A percentile compares a stretch with the other conserved stretches of the same genome.
phyloP scores from a whole-genome alignment of 1,140 invertebrate genomes.

The Dendrolimus kikuchii region DNA sequence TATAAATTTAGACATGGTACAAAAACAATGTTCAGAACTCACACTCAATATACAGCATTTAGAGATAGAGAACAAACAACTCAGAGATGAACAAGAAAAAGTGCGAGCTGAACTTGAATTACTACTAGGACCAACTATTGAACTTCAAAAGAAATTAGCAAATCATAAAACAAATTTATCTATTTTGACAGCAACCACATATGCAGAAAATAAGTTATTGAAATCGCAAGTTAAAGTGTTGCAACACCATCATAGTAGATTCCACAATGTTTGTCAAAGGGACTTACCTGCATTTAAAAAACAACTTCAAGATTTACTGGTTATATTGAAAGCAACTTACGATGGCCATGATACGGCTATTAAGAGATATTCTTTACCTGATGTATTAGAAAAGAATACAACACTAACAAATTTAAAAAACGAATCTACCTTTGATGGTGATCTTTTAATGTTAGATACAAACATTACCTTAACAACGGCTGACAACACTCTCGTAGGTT shows the following conservation, averaged over 20 bases:
- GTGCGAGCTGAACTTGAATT: slow-evolving; percentile 40
- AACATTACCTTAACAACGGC: slow-evolving; percentile 48
- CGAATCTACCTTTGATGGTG: slow-evolving; percentile 54
- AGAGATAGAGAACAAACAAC: slow-evolving; percentile 25
- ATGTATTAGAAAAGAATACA: slow-evolving; percentile 34
- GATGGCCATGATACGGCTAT: slow-evolving; percentile 29
- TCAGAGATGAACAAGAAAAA: slow-evolving; percentile 37
- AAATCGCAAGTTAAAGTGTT: slow-evolving; percentile 53
- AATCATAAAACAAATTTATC: slow-evolving; percentile 59
- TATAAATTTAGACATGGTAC: slow-evolving; percentile 20
- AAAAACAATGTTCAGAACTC: slow-evolving; percentile 33
- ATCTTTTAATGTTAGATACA: slow-evolving; percentile 61
- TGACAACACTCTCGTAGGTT: slow-evolving; percentile 42
- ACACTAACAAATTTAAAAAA: slow-evolving; percentile 38
- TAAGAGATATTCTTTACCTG: slow-evolving; percentile 44
- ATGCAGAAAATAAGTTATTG: slow-evolving; percentile 56
- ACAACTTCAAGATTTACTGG: slow-evolving; percentile 40
- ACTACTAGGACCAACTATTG: slow-evolving; percentile 36
- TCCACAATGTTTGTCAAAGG: slow-evolving; percentile 53
- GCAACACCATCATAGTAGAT: slow-evolving; percentile 48
- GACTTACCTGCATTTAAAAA: slow-evolving; percentile 54
- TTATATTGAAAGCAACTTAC: slow-evolving; percentile 31
- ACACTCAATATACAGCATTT: slow-evolving; percentile 23
- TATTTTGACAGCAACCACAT: slow-evolving; percentile 62
- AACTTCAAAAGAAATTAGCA: slow-evolving; percentile 53